Evolutionary conservation across 2,888 invertebrate species (phyloP).

Genomic region (Acrobasis suavella): DNA sequence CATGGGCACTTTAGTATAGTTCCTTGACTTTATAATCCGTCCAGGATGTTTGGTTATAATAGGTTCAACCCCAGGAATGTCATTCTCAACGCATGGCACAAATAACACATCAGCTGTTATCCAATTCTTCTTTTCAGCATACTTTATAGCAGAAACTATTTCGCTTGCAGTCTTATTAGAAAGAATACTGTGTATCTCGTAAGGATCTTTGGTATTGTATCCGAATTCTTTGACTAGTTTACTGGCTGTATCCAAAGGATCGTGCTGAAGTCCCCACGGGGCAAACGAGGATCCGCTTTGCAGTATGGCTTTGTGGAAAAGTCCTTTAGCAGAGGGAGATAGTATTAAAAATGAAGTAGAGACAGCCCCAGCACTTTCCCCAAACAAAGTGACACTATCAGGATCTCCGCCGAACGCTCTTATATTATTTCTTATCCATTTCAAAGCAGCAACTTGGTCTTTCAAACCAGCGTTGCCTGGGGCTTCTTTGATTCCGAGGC

Average conservation of each 20-base stretch:
- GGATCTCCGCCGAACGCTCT: constrained; percentile 68
- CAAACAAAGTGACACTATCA: constrained; percentile 67
- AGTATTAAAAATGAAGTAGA: constrained; percentile 65
- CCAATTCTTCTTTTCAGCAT: constrained; percentile 59
- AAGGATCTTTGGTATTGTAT: constrained; percentile 61
- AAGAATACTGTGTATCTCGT: constrained; percentile 59
- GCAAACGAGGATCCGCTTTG: constrained; percentile 52
- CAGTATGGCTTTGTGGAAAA: constrained; percentile 69
- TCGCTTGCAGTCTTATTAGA: constrained; percentile 57
- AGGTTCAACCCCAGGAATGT: constrained; percentile 61
- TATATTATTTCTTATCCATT: constrained; percentile 69
- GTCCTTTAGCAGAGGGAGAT: constrained; percentile 60
- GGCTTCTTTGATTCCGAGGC: constrained; percentile 83
- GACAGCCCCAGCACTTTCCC: constrained; percentile 74
- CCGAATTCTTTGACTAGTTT: constrained; percentile 54
- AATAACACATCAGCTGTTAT: constrained; percentile 63
- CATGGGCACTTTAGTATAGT: constrained; percentile 72
- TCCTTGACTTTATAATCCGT: constrained; percentile 58
- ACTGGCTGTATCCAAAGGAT: constrained; percentile 35
- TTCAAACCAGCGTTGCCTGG: constrained; percentile 86
- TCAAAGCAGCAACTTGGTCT: constrained; percentile 71
- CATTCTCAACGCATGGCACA: constrained; percentile 67
- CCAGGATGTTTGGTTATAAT: constrained; percentile 61
- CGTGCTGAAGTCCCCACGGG: constrained; percentile 42
- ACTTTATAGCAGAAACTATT: constrained; percentile 55